Percentiles rank a stretch among this genome's conserved stretches.
These are phyloP conservation scores for Drosophila nasuta DNA, from an alignment of 1,140 invertebrate species.

Conservation along the genomic window DNA sequence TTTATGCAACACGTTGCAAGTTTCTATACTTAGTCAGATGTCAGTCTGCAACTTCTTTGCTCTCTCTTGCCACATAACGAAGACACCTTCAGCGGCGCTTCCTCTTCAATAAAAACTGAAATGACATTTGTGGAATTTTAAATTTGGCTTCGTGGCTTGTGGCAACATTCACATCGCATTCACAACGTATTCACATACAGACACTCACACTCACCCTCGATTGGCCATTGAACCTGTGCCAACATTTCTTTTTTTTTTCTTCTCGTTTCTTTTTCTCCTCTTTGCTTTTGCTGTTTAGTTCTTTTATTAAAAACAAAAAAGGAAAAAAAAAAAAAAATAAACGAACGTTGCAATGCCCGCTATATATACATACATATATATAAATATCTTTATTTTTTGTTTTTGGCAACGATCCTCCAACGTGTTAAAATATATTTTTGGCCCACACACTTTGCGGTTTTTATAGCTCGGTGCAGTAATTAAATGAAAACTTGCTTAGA, in stretches of 20 bases:
- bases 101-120: slow-evolving; percentile 67
- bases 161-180: slow-evolving; percentile 19
- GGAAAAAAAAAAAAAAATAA: too few species aligned
- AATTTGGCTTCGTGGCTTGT: slow-evolving; percentile 55
- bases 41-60: slow-evolving; percentile 37
- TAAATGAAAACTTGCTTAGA: slow-evolving; percentile 45
- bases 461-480: slow-evolving; percentile 56
- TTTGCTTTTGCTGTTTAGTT: slow-evolving; percentile 43
- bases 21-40: slow-evolving; percentile 30
- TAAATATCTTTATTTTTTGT: slow-evolving; percentile 18
- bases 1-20: slow-evolving; percentile 76
- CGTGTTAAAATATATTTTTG: slow-evolving; percentile 66
- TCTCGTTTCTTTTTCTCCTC: slow-evolving; percentile 33
- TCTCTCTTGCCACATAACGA: slow-evolving; percentile 8
- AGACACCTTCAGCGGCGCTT: slow-evolving; percentile 35
- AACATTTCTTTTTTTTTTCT: slow-evolving; percentile 38
- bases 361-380: slow-evolving; percentile 1
- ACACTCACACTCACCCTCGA: slow-evolving; percentile 15
- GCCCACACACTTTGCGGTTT: slow-evolving; percentile 59
- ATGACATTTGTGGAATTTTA: slow-evolving; percentile 80
- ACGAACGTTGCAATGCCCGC: slow-evolving; percentile 7
- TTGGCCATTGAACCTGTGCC: slow-evolving; percentile 77
- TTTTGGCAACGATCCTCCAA: slow-evolving; percentile 61
- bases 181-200: background rate
- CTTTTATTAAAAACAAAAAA: slow-evolving; percentile 23